Conservation (phyloP, 2,797 vertebrate genomes). For the Parambassis ranga region DNA sequence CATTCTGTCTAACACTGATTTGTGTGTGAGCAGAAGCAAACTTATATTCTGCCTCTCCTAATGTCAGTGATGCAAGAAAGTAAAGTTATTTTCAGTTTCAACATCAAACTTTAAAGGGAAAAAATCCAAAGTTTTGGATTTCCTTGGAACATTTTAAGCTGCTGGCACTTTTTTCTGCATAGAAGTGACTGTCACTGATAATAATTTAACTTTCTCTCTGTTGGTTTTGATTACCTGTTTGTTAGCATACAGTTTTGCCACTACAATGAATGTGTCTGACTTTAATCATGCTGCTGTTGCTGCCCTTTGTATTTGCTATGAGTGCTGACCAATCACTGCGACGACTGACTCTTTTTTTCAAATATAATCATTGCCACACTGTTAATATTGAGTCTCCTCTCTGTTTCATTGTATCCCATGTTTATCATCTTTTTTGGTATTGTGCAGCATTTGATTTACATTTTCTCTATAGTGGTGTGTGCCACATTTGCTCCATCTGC, state of each 20-base stretch:
- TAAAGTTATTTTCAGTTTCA: slow-evolving; percentile 54
- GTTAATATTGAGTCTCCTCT: slow-evolving; percentile 43
- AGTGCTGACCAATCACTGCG: slow-evolving; percentile 8
- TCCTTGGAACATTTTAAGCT: neutral
- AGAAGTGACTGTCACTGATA: slow-evolving; percentile 20
- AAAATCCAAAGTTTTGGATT: neutral
- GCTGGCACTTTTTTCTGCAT: neutral
- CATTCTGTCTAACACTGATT: neutral
- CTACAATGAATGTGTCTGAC: neutral
- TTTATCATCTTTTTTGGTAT: slow-evolving; percentile 35
- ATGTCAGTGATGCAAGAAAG: slow-evolving; percentile 46
- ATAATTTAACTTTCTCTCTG: slow-evolving; percentile 39
- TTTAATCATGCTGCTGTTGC: slow-evolving; percentile 13
- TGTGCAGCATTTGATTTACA: slow-evolving; percentile 48
- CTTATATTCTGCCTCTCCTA: slow-evolving; percentile 12
- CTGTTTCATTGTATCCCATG: slow-evolving; percentile 52
- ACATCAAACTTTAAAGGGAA: neutral
- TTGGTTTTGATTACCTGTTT: neutral
- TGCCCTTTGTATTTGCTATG: slow-evolving; percentile 2
- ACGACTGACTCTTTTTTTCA: slow-evolving; percentile 17
- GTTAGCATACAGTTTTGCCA: slow-evolving; percentile 10
- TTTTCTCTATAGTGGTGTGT: slow-evolving; percentile 27
- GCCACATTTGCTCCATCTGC: slow-evolving; percentile 46
- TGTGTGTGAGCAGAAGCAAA: slow-evolving; percentile 27
- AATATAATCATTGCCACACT: slow-evolving; percentile 2